Evolutionary conservation across 2,797 vertebrate genomes (phyloP).

Genomic region (Pteropus rufus): DNA sequence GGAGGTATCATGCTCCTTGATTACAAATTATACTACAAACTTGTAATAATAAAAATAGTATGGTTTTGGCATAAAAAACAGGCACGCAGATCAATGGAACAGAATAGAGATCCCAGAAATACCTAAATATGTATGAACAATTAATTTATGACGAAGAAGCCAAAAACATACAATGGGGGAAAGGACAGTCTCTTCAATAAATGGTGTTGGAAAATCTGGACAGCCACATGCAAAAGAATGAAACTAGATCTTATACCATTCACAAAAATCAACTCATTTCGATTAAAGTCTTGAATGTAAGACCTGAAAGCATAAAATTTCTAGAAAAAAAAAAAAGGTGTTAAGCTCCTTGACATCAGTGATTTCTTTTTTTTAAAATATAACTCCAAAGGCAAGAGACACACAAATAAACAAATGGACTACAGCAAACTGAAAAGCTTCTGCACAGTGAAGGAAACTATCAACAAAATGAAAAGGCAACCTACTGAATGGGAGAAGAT

Average conservation of each 20-base stretch:
- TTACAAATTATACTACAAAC: not conserved
- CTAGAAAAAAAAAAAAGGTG: no score
- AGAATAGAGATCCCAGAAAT: not conserved
- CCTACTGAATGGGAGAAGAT: no score
- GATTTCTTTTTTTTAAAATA: no score
- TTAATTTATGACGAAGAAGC: not conserved
- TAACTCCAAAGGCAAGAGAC: not conserved
- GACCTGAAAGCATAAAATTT: no score
- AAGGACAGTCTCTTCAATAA: no score
- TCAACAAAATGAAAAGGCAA: not conserved
- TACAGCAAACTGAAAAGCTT: not conserved
- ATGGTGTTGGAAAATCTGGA: no score
- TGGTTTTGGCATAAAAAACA: not conserved
- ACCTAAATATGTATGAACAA: not conserved
- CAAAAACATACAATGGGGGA: no score
- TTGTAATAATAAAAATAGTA: not conserved
- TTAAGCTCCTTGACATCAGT: no score
- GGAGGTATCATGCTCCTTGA: not conserved
- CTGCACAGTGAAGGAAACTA: not conserved
- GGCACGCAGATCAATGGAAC: not conserved
- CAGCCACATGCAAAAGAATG: no score
- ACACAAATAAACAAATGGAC: not conserved
- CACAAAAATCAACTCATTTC: no score
- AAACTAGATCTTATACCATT: no score
- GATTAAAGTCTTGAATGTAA: no score